Evolutionary conservation across 2,113 vertebrate species (phyloP).

Genomic region (Anseranas semipalmata): DNA sequence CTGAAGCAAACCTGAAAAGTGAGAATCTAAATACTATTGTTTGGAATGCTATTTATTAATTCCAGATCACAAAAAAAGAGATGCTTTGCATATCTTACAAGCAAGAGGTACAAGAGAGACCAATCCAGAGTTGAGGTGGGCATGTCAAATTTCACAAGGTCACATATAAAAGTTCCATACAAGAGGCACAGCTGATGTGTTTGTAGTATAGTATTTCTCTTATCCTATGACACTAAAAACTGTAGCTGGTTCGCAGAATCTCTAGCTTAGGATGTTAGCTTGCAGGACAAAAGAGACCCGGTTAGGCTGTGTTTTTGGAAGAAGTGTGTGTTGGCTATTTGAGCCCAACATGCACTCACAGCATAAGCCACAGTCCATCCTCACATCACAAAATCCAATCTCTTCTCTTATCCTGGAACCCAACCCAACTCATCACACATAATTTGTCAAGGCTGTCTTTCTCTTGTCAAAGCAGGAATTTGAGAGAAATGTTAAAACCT

Average conservation of each 20-base stretch:
- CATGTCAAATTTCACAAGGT: background rate
- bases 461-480: background rate
- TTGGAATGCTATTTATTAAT: constrained; percentile 23
- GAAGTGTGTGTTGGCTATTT: background rate
- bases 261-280: background rate
- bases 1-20: background rate
- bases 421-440: background rate
- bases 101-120: background rate
- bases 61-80: background rate
- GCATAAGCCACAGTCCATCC: background rate
- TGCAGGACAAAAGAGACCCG: background rate
- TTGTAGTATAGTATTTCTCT: background rate
- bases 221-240: background rate
- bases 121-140: background rate
- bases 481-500: background rate
- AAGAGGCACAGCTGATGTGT: background rate
- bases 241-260: background rate
- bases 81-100: background rate
- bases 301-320: background rate
- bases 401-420: background rate
- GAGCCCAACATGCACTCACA: background rate
- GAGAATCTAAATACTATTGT: background rate
- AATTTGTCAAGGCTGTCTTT: background rate
- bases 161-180: background rate
- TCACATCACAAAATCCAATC: background rate